Conservation (phyloP, 2,797 vertebrate genomes). For the Xerus rutilus region DNA sequence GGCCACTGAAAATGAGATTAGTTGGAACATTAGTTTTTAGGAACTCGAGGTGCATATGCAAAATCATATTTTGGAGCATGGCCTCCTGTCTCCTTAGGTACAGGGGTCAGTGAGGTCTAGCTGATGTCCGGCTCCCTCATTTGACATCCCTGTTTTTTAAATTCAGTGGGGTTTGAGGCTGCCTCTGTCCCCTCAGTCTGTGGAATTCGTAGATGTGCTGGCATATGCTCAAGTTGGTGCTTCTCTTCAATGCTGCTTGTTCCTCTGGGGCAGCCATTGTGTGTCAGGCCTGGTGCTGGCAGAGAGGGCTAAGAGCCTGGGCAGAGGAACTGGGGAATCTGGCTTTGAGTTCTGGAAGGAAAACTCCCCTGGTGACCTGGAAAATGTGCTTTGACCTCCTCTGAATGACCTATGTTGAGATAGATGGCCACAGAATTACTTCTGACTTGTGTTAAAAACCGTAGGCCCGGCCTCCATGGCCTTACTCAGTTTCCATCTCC, state of each 20-base stretch:
- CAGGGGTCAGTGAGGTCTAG: neutral
- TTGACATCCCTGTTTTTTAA: neutral
- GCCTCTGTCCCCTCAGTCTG: neutral
- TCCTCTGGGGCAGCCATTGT: neutral
- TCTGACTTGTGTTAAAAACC: conserved; percentile 54
- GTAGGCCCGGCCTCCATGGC: neutral
- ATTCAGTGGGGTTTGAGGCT: neutral
- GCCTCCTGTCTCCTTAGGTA: neutral
- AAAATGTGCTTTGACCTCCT: conserved; percentile 53
- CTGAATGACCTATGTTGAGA: conserved; percentile 2
- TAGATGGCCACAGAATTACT: neutral
- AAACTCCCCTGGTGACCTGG: conserved; percentile 16
- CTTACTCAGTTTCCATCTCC: conserved; percentile 58
- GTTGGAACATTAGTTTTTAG: neutral
- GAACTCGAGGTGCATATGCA: neutral
- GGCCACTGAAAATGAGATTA: neutral
- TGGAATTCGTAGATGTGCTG: conserved; percentile 62
- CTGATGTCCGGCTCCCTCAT: neutral
- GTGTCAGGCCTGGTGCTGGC: neutral
- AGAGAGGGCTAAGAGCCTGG: neutral
- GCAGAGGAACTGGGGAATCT: neutral
- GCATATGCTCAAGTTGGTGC: conserved; percentile 46
- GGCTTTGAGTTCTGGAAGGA: conserved; percentile 54
- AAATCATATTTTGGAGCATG: neutral
- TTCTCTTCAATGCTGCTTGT: conserved; percentile 45